A percentile compares a stretch with the other conserved stretches of the same genome.
Evolutionary conservation across 2,888 invertebrate species (phyloP).

Genomic region (Eupithecia pulchellata): DNA sequence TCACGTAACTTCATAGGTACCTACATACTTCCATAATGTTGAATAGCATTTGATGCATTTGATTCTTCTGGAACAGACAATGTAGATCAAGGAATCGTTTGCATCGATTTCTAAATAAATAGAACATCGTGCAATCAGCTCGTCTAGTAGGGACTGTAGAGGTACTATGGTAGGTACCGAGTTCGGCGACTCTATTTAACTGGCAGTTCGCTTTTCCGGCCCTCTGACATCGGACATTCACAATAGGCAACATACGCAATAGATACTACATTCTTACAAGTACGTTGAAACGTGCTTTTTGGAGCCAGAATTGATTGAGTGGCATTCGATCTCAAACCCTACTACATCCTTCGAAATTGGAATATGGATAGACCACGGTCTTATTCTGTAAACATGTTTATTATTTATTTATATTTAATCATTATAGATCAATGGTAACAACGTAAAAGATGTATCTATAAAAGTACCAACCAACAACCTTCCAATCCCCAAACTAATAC

Average conservation of each 20-base stretch:
- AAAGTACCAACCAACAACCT: not conserved
- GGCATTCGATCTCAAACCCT: not conserved
- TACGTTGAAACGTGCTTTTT: not conserved
- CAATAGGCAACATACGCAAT: not conserved
- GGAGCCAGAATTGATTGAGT: not conserved
- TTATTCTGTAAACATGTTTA: too few species aligned
- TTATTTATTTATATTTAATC: too few species aligned
- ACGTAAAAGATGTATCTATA: too few species aligned
- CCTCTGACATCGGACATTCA: not conserved
- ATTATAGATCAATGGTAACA: too few species aligned
- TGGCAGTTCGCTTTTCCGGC: slow-evolving; percentile 25
- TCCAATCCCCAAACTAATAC: not conserved
- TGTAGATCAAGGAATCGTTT: not conserved
- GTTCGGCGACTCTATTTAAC: not conserved
- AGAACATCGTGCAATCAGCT: not conserved
- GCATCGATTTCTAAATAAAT: not conserved
- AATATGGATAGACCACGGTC: too few species aligned
- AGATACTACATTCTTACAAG: not conserved
- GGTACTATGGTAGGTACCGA: not conserved
- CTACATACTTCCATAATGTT: too few species aligned
- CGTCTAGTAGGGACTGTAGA: not conserved
- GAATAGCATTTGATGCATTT: too few species aligned
- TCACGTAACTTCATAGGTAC: too few species aligned
- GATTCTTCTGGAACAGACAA: not conserved
- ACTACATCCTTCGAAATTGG: not conserved